Evolutionary conservation across 1,140 invertebrate genomes (phyloP), one percentile per base, ranked within the genome.

Genomic region (Portunus trituberculatus): DNA sequence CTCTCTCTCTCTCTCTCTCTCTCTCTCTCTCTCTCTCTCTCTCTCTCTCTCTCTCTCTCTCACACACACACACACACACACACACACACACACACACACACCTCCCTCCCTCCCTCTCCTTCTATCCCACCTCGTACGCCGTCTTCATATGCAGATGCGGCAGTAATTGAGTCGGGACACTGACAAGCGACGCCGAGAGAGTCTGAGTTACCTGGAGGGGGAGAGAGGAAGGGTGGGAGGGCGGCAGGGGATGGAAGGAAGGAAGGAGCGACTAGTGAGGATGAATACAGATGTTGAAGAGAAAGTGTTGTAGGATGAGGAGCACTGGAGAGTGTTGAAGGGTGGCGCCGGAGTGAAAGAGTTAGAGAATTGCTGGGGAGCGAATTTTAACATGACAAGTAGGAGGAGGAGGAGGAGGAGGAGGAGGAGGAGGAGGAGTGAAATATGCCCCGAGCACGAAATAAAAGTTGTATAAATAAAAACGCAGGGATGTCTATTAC

Each of bases 271-370:
- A n/a, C 67, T 76, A 76, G 67, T 76, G 67, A 76, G 67, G 67
- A 76, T 76, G 67, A 76, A 76, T 76, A 76, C 67, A 76, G 67
- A 76, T 76, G 67, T 76, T 76, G 67, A 76, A 76, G 67, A 76
- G 67, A 76, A 76, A 76, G 67, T 76, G 25, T 76, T n/a, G 67
- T 25, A 76, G 67, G 67, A 76, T 76, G 67, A 76, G 67, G 67
- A 76, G 67, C 20, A 7, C 67, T n/a, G 67, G 67, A n/a, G 67
- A 76, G 67, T 76, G 67, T 25, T 76, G 25, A 76, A 76, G 67
- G 67, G 25, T 25, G 67, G 20, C 16, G 67, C 67, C 25, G n/a
- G 67, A 76, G 67, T 76, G 67, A 76, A 76, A 76, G 67, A 76
- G 67, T 76, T 76, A 76, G 67, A 76, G 67, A 76, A 76, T 76